Conservation (phyloP, 2,888 invertebrate genomes). For the Morpho deidamia region DNA sequence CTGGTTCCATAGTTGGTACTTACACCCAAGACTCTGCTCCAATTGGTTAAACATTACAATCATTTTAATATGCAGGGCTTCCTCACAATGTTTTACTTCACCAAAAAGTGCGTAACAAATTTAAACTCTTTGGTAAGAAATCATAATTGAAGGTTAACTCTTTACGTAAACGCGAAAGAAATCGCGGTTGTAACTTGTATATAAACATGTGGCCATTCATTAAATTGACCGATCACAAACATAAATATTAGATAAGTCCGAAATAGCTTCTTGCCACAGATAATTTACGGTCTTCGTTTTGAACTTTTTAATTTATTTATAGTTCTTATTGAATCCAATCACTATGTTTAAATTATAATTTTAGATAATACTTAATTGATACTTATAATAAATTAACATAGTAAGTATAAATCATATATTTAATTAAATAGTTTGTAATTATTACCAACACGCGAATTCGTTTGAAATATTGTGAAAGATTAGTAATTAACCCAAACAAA, state of each 20-base stretch:
- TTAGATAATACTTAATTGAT: constrained; percentile 9
- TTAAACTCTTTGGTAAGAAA: too few relatives aligned
- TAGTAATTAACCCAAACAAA: too few relatives aligned
- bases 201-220: background rate
- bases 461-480: too few relatives aligned
- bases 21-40: too few relatives aligned
- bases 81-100: too few relatives aligned
- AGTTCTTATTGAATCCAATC: constrained; percentile 17
- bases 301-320: constrained; percentile 15
- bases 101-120: too few relatives aligned
- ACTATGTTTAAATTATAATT: constrained; percentile 6
- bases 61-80: too few relatives aligned
- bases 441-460: too few relatives aligned
- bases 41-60: too few relatives aligned
- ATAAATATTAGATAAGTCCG: background rate
- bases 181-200: background rate
- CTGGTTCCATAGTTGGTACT: too few relatives aligned
- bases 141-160: too few relatives aligned
- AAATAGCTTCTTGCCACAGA: constrained; percentile 4
- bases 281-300: constrained; percentile 12
- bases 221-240: background rate
- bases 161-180: too few relatives aligned
- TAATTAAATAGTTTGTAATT: background rate
- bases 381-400: constrained; percentile 12
- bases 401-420: constrained; percentile 1